Evolutionary conservation across 2,888 invertebrate species (phyloP), one percentile per base, ranked within the genome.

Genomic region (Caenorhabditis sp.): DNA sequence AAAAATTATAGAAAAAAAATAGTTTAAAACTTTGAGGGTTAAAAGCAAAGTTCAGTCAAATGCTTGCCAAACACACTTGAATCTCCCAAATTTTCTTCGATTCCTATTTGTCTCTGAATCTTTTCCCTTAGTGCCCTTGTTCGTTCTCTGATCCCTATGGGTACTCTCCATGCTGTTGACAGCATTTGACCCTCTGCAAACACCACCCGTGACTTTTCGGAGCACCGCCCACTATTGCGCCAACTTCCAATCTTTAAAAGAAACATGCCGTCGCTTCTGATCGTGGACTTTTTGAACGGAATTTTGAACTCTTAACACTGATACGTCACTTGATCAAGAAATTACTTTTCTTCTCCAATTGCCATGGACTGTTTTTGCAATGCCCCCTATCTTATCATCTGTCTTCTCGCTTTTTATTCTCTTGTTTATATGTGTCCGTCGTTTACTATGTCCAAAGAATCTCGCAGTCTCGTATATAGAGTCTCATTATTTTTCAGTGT

Each of bases 301-400:
- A 22, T 35, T 54, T 12, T 69, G 54, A 54, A 54, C 54, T 54
- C 26, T 22, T 8, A 19, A n/a, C 16, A 2, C 26, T n/a, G 0
- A 28, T 16, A 70, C 72, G 72, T 72, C 59, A 72, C 26, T 16
- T 12, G 72, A 59, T 49, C 72, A 72, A 72, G 72, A 61, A 58
- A 58, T n/a, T n/a, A n/a, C n/a, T n/a, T n/a, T n/a, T n/a, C n/a
- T n/a, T n/a, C n/a, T n/a, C n/a, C n/a, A n/a, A n/a, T n/a, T n/a
- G n/a, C n/a, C n/a, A n/a, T 31, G 28, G 58, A 28, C 31, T 19
- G 41, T 68, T n/a, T 68, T 54, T 68, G 19, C 41, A 6, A 14
- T 38, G 3, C 35, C 35, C 16, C 26, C 19, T 35, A 58, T 35
- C 72, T 58, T 72, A 72, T 72, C 72, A 35, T 70, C 70, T 41